phyloP scores from a whole-genome alignment of 2,797 vertebrate genomes.

The Austrolebias charrua region DNA sequence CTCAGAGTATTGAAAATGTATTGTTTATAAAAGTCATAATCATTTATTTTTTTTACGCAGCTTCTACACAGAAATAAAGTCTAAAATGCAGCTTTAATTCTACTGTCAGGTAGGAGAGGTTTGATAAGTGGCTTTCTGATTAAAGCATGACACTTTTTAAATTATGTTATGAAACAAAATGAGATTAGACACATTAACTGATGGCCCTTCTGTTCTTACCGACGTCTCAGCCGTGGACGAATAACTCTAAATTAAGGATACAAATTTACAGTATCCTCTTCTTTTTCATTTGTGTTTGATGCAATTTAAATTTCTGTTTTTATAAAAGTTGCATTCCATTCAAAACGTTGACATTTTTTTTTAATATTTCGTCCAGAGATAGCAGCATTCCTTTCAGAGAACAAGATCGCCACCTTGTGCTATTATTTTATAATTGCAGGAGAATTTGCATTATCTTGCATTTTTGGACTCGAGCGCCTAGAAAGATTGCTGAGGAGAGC shows the following conservation, averaged over 20 bases:
- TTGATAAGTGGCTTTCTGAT: too few relatives aligned
- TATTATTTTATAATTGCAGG: constrained; percentile 44
- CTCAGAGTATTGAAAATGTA: constrained; percentile 3
- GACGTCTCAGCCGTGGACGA: not conserved
- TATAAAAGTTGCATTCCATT: constrained; percentile 1
- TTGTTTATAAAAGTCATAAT: constrained; percentile 10
- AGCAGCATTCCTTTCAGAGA: constrained; percentile 39
- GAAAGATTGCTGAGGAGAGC: constrained; percentile 11
- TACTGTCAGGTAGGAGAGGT: too few relatives aligned
- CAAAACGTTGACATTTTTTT: constrained; percentile 2
- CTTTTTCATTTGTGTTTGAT: not conserved
- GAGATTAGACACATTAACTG: not conserved
- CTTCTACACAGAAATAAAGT: not conserved
- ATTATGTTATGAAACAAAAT: not conserved
- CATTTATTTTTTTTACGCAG: not conserved
- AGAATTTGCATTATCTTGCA: not conserved
- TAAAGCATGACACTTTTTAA: too few relatives aligned
- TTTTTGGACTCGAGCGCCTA: constrained; percentile 18
- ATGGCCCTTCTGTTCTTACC: not conserved
- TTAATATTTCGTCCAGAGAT: not conserved
- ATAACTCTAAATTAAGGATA: too few relatives aligned
- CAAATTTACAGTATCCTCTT: not conserved
- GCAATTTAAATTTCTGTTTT: not conserved
- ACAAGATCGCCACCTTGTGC: constrained; percentile 76
- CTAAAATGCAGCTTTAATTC: too few relatives aligned